Evolutionary conservation across 2,113 vertebrate species (phyloP).

Genomic region (Baryphthengus martii): DNA sequence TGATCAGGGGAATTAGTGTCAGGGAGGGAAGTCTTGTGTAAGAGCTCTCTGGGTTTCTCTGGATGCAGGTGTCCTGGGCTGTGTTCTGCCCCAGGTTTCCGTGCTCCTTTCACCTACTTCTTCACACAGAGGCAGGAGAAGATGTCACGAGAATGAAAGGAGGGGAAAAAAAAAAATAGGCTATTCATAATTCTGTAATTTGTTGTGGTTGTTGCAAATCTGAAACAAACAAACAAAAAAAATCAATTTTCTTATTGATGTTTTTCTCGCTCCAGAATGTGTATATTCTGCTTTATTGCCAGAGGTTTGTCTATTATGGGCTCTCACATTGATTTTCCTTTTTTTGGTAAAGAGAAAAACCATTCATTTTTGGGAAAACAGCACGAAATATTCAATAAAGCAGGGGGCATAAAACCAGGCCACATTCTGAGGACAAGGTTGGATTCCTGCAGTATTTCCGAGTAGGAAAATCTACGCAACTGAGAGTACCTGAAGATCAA

Average conservation of each 20-base stretch:
- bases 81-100: neutral
- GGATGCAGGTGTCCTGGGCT: neutral
- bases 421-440: neutral
- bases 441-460: neutral
- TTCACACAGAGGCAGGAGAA: neutral
- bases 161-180: neutral
- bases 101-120: neutral
- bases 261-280: neutral
- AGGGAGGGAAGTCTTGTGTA: neutral
- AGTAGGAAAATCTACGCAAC: neutral
- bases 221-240: neutral
- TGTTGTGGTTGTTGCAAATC: neutral
- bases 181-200: neutral
- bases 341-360: neutral
- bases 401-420: neutral
- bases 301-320: neutral
- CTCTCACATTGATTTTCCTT: neutral
- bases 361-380: neutral
- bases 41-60: neutral
- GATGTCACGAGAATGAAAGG: neutral
- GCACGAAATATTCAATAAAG: neutral
- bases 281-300: neutral
- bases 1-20: neutral
- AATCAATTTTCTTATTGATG: conserved; percentile 23
- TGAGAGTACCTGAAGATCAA: neutral